Evolutionary conservation across 2,888 invertebrate genomes (phyloP), one percentile per base, ranked within the genome.

Genomic region (Norana najaformis): DNA sequence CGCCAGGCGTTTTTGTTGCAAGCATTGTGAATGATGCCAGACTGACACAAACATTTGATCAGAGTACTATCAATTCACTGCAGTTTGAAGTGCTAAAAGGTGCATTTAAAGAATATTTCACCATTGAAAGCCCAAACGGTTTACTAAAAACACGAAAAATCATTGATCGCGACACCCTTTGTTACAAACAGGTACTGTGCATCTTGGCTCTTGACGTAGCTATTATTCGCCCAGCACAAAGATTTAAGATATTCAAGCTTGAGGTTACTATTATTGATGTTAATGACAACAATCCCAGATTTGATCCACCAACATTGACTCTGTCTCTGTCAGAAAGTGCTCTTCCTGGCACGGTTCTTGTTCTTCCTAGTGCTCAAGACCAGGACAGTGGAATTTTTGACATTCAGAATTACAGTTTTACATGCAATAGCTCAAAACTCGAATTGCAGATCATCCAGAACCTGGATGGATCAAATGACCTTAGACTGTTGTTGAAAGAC

Each of bases 291-390:
- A 82, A 36, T 41, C 91, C 91, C n/a, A 38, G 20, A 34, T 91
- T 91, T 38, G 82, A 88, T 16, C 47, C 47, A 23, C n/a, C 82
- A 30, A 36, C 53, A 14, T 11, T 88, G 23, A 53, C 47, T n/a
- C 35, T 89, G 11, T 18, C 47, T 34, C 36, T 92, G 11, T 89
- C 91, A 6, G 92, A 92, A 83, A 90, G 89, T 16, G 90, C 91
- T 30, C 38, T 88, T 38, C 89, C 91, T 1, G 91, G 90, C 8
- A 89, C 89, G 11, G 69, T 36, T 30, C 90, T 91, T 85, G 41
- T 90, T 14, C 88, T 92, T 83, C 92, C 91, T 1, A 90, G 89
- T 18, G 92, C 92, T 13, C 89, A 91, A 83, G 92, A 92, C 85
- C 88, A 47, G 23, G 92, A 92, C 90, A 92, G 92, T 88, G 90